Conservation (phyloP, 2,113 vertebrate species). For the Tyto alba region DNA sequence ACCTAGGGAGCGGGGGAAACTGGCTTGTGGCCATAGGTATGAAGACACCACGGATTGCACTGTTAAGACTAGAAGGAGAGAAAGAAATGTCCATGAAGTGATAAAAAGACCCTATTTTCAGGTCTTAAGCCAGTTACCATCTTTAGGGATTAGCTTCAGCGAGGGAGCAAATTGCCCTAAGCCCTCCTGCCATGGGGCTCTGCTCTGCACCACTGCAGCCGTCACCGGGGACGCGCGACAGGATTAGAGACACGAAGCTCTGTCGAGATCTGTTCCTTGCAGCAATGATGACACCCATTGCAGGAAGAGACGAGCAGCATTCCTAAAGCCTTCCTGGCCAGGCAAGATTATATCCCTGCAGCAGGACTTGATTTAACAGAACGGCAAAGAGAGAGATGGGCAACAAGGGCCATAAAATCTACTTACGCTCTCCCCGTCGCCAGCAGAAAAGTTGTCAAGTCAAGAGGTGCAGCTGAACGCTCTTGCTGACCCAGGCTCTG, state of each 20-base stretch:
- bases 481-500: not conserved
- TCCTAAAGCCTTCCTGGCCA: not conserved
- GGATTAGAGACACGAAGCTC: not conserved
- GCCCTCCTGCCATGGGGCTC: not conserved
- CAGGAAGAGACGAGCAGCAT: not conserved
- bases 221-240: rapidly evolving
- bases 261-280: not conserved
- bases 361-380: not conserved
- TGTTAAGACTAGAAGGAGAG: not conserved
- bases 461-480: not conserved
- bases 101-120: not conserved
- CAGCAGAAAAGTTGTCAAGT: not conserved
- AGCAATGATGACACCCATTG: not conserved
- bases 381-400: rapidly evolving
- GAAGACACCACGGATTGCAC: not conserved
- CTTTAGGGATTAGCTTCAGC: not conserved
- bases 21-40: not conserved
- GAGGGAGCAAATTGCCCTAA: not conserved
- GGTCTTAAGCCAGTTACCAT: not conserved
- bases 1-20: not conserved
- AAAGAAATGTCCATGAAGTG: not conserved
- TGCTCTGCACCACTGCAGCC: not conserved
- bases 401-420: not conserved
- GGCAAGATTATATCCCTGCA: not conserved
- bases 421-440: not conserved